Base-by-base conservation (phyloP, 2,797 vertebrate species). In the Trachops cirrhosus region DNA sequence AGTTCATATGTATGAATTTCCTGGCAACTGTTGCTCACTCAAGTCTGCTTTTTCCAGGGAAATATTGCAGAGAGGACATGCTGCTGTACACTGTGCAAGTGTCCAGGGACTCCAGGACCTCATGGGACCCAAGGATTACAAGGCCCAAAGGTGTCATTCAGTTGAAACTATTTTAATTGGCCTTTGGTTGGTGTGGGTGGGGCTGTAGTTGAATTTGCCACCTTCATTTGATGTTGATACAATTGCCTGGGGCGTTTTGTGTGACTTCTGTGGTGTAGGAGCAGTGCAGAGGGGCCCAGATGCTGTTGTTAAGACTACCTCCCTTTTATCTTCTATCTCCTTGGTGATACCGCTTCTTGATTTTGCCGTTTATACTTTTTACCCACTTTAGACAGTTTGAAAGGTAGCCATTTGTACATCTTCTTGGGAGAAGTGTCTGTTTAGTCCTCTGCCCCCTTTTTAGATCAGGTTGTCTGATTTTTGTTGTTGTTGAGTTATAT, bases 71-170 rank as follows among this genome's bases (percentile, higher is more conserved):
- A 97, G 22, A 96, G 96, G 64, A 89, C 89, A 2, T 97, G 97
- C 26, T 97, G 97, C 93, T 97, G 95, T 39, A 8, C 44, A 14
- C 24, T 97, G 59, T 97, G 97, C 84, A 97, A 96, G 62, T 97
- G 97, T 59, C 2, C 86, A 3, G 97, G 93, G 26, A 21, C 29
- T 44, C 70, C 67, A 21, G 97, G 97, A 44, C 9, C 11, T 57
- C 82, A 6, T 1, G 97, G 97, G 34, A 29, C 4, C 5, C 90
- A 0, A 68, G 97, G 96, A 80, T 16, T 0, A 4, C 75, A 18
- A 80, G 83, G 6, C 11, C 34, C 9, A 0, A 96, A 98, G 97
- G 97, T 97, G 19, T 57, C n/a, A 12, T 85, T 89, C 46, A 18
- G 1, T 22, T 19, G 41, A 83, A 52, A 15, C 24, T 54, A 0